Percentiles rank a stretch among this genome's conserved stretches.
phyloP scores from a whole-genome alignment of 35 echinoderm and acorn worm species.

The Heliocidaris tuberculata region DNA sequence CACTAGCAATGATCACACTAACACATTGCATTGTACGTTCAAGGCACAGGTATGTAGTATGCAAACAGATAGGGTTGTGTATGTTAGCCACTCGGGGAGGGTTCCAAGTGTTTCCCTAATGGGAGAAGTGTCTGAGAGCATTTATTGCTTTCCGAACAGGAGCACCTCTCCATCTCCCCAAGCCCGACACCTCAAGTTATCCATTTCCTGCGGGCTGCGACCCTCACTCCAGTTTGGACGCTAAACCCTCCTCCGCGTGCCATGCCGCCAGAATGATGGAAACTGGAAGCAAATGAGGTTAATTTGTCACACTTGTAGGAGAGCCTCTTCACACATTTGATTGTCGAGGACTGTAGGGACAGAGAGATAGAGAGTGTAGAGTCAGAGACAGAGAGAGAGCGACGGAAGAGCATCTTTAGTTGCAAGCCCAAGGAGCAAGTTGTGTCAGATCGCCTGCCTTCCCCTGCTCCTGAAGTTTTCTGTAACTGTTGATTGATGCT shows the following conservation, averaged over 20 bases:
- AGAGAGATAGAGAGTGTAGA: neutral
- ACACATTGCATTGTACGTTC: neutral
- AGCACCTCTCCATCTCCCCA: neutral
- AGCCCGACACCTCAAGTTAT: neutral
- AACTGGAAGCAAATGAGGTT: slow-evolving; percentile 1
- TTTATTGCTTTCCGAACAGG: neutral
- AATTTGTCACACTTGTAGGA: neutral
- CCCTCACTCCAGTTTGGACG: too few relatives aligned
- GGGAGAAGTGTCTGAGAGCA: neutral
- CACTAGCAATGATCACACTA: neutral
- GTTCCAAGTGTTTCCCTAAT: neutral
- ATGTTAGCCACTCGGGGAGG: neutral
- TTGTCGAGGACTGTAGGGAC: neutral
- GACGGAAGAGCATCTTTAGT: neutral
- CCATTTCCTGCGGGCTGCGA: neutral
- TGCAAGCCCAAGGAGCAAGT: neutral
- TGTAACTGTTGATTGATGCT: slow-evolving; percentile 6
- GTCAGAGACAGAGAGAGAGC: neutral
- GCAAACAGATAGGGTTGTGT: neutral
- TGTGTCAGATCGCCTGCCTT: neutral
- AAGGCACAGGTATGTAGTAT: neutral
- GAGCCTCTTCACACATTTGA: neutral
- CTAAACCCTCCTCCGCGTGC: too few relatives aligned
- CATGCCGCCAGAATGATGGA: neutral
- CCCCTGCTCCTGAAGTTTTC: neutral